phyloP scores from a whole-genome alignment of 2,113 vertebrate species.

The Perca fluviatilis region DNA sequence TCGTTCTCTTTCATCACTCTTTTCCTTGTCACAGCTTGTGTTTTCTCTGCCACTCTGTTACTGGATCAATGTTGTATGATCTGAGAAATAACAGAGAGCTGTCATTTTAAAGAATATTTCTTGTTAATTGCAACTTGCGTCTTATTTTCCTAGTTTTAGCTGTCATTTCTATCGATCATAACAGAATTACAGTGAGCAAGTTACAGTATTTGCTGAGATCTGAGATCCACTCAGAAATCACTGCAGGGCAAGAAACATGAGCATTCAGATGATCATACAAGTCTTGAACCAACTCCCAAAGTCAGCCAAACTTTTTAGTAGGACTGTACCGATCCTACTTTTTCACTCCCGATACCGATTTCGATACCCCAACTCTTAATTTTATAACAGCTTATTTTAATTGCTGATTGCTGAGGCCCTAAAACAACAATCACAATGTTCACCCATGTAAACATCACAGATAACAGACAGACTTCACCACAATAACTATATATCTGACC shows the following conservation, averaged over 20 bases:
- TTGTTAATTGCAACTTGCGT: not conserved
- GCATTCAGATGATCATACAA: not conserved
- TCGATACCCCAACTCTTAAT: no score
- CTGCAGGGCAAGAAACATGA: not conserved
- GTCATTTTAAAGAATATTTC: not conserved
- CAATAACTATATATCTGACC: not conserved
- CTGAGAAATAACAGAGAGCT: not conserved
- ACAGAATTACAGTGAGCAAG: not conserved
- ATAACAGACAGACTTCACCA: not conserved
- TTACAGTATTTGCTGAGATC: not conserved
- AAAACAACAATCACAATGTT: not conserved
- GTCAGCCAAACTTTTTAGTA: not conserved
- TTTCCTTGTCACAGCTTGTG: not conserved
- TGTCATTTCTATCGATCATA: no score
- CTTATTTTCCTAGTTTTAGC: not conserved
- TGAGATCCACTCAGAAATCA: not conserved
- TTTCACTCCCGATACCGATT: not conserved
- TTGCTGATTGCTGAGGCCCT: not conserved
- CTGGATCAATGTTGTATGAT: constrained; percentile 23
- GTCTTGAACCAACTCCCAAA: not conserved
- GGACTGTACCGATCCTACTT: not conserved
- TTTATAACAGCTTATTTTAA: no score
- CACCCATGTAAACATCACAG: no score
- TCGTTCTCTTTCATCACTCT: constrained; percentile 16
- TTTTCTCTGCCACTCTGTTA: constrained; percentile 15